Percentiles rank a stretch among this genome's conserved stretches.
These are phyloP conservation scores for Alligator mississippiensis DNA, from an alignment of 2,113 vertebrate species.

Conservation along the genomic window DNA sequence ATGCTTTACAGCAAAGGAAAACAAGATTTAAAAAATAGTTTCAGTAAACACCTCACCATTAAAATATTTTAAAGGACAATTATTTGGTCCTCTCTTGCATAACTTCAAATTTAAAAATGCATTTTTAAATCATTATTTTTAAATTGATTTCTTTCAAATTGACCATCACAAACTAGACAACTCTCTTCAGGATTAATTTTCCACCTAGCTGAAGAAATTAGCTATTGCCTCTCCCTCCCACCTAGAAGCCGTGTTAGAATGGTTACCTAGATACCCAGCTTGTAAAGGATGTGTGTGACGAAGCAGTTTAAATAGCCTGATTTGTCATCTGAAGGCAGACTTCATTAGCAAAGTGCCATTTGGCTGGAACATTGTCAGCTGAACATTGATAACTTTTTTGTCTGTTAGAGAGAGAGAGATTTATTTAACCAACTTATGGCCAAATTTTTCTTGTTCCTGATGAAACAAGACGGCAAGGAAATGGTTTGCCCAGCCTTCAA, in stretches of 20 bases:
- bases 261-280: conserved; percentile 64
- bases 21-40: conserved; percentile 21
- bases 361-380: conserved; percentile 55
- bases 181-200: conserved; percentile 57
- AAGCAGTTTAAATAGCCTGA: conserved; percentile 43
- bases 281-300: conserved; percentile 13
- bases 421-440: conserved; percentile 47
- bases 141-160: conserved; percentile 37
- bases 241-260: not conserved
- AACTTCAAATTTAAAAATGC: not conserved
- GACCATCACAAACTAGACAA: conserved; percentile 24
- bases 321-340: conserved; percentile 63
- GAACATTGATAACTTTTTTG: conserved; percentile 21
- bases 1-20: not conserved
- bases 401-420: not conserved
- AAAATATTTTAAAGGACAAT: not conserved
- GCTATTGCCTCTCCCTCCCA: conserved; percentile 32
- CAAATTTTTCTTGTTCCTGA: not conserved
- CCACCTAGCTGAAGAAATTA: conserved; percentile 48
- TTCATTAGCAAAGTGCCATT: conserved; percentile 53
- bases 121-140: not conserved
- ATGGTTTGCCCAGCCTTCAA: not conserved
- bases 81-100: conserved; percentile 8
- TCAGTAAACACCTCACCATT: not conserved
- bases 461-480: not conserved